phyloP scores from a whole-genome alignment of 2,797 vertebrate genomes.

The Platyrinchus mystaceus region DNA sequence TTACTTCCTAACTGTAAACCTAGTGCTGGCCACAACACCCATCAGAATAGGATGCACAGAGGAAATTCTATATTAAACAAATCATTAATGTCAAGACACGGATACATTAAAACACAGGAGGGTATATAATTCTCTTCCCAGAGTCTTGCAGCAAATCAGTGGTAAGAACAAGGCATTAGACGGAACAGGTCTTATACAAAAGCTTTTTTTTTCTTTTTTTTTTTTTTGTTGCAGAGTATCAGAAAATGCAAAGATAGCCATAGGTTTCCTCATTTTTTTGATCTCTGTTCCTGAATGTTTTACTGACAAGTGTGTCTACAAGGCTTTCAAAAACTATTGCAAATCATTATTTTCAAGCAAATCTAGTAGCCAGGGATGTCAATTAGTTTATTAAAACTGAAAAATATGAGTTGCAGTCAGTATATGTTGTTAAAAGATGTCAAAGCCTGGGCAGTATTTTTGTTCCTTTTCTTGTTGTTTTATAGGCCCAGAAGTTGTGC shows the following conservation, averaged over 20 bases:
- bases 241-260: neutral
- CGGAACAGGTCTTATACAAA: neutral
- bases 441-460: neutral
- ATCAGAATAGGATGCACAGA: neutral
- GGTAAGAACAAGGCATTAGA: neutral
- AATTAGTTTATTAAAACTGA: neutral
- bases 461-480: neutral
- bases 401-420: neutral
- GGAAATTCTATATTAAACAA: neutral
- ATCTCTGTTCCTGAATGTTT: neutral
- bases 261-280: neutral
- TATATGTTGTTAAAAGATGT: neutral
- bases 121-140: neutral
- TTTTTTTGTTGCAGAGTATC: neutral
- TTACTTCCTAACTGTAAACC: neutral
- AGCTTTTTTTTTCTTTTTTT: too few relatives aligned
- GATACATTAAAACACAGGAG: neutral
- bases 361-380: neutral
- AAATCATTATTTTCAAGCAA: neutral
- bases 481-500: neutral
- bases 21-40: neutral
- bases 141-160: neutral
- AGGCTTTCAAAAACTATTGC: neutral
- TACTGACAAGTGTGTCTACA: neutral
- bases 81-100: neutral